Evolutionary conservation across 1,140 invertebrate species (phyloP).

Genomic region (Chlorops oryzae): DNA sequence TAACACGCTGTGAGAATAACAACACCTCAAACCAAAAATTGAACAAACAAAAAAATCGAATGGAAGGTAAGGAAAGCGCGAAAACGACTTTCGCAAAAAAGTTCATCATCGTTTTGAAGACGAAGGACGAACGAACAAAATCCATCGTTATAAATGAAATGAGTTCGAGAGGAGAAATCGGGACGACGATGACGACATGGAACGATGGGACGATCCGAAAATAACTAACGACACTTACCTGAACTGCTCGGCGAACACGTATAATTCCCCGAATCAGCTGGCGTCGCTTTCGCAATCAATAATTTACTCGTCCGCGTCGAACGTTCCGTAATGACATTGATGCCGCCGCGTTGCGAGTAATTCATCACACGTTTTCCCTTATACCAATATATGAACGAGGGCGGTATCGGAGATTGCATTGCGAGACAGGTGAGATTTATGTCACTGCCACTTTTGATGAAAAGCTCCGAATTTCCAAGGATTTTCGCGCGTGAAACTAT

Average conservation of each 20-base stretch:
- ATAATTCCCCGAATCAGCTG: slow-evolving; percentile 79
- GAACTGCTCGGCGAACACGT: slow-evolving; percentile 70
- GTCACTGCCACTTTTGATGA: slow-evolving; percentile 82
- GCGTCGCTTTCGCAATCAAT: slow-evolving; percentile 70
- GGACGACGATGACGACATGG: background rate
- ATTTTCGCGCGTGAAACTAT: slow-evolving; percentile 86
- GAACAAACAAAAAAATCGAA: too few species aligned
- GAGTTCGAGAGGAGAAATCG: background rate
- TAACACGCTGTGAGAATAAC: too few species aligned
- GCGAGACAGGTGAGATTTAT: slow-evolving; percentile 87
- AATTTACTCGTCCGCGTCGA: slow-evolving; percentile 75
- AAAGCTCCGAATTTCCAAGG: slow-evolving; percentile 74
- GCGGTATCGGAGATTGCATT: slow-evolving; percentile 77
- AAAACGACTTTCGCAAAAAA: too few species aligned
- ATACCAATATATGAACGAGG: slow-evolving; percentile 88
- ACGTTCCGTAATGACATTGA: slow-evolving; percentile 81
- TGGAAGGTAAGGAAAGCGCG: too few species aligned
- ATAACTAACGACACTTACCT: slow-evolving; percentile 51
- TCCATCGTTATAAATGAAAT: background rate
- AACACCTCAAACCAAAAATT: too few species aligned
- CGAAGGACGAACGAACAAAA: background rate
- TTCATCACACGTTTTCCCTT: slow-evolving; percentile 81
- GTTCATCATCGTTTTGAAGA: too few species aligned
- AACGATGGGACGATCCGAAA: background rate
- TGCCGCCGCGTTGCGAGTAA: slow-evolving; percentile 77